phyloP scores from a whole-genome alignment of 2,113 vertebrate species.

The Morone chrysops region DNA sequence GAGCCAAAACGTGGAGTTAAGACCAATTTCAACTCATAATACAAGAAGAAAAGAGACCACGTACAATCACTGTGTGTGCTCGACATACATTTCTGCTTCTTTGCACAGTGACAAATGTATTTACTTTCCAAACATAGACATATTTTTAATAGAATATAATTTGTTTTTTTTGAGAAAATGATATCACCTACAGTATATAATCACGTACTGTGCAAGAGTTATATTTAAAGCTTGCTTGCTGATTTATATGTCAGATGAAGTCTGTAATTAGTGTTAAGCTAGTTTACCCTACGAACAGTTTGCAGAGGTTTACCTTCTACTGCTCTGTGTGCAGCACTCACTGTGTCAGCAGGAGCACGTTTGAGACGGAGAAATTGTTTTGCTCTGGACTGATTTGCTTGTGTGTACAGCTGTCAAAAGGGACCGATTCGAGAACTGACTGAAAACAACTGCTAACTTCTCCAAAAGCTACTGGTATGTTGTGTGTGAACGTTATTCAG shows the following conservation, averaged over 20 bases:
- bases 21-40: background rate
- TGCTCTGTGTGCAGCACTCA: background rate
- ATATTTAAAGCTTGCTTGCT: background rate
- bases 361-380: background rate
- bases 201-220: background rate
- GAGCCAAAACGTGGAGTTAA: background rate
- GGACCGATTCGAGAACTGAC: background rate
- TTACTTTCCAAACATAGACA: background rate
- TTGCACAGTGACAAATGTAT: background rate
- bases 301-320: background rate
- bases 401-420: background rate
- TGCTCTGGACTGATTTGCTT: background rate
- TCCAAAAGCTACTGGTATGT: background rate
- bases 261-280: background rate
- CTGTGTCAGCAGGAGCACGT: background rate
- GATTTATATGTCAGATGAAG: background rate
- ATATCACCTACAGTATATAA: background rate
- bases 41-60: background rate
- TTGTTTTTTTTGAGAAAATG: background rate
- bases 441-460: background rate
- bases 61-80: background rate
- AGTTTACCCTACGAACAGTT: slow-evolving; percentile 4
- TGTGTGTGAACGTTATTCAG: too few species aligned
- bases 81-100: background rate
- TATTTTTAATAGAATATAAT: background rate